A percentile compares a stretch with the other conserved stretches of the same genome.
These are phyloP conservation scores for Colaptes auratus DNA, from an alignment of 2,113 vertebrate genomes.

Conservation along the genomic window DNA sequence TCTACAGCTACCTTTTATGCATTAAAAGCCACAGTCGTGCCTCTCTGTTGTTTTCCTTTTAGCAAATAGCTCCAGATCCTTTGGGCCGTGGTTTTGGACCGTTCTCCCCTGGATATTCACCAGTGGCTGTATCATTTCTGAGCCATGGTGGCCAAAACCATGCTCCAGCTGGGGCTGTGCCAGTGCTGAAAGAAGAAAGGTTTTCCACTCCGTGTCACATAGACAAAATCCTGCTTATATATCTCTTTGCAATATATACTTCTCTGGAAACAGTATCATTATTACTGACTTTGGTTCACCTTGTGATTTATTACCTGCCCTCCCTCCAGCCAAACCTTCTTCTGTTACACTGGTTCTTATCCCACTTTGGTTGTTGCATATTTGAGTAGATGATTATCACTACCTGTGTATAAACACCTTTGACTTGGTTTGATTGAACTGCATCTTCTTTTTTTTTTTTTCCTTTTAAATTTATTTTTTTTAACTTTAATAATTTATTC, in stretches of 20 bases:
- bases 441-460: background rate
- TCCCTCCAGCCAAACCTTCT: background rate
- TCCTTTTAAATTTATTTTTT: background rate
- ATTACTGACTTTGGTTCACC: background rate
- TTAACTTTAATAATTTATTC: background rate
- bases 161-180: background rate
- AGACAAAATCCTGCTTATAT: background rate
- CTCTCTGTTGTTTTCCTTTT: background rate
- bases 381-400: background rate
- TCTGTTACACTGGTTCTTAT: background rate
- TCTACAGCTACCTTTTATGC: background rate
- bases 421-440: background rate
- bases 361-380: background rate
- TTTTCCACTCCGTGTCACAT: background rate
- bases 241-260: background rate
- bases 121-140: background rate
- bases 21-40: accelerated
- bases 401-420: background rate
- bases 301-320: background rate
- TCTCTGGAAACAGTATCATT: background rate
- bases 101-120: background rate
- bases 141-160: background rate
- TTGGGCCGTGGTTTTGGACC: background rate
- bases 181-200: background rate
- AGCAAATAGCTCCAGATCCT: background rate